Evolutionary conservation across 2,113 vertebrate species (phyloP), one percentile per base, ranked within the genome.

Genomic region (Caretta caretta): DNA sequence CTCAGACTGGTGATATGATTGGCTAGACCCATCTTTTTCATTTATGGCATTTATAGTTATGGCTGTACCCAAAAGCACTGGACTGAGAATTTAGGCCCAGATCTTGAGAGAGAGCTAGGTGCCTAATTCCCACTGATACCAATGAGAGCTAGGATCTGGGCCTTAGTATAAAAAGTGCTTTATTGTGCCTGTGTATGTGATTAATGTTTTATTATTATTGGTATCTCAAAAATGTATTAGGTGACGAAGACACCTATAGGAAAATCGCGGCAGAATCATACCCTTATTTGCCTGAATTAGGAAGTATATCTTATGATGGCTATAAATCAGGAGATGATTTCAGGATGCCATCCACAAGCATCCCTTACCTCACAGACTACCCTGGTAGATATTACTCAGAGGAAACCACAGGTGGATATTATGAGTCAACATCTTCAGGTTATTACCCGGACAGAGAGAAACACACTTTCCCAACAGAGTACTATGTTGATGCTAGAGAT

Each of bases 401-500:
- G 25, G 97, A 98, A 62, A 94, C 88, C 38, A 51, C 65, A 46
- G 2, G 0, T 51, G 54, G 6, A 65, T 50, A 14, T 49, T 56
- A 5, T 8, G 16, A 50, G 20, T 86, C 78, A 50, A 94, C 92
- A 20, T 20, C 94, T 82, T 96, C 98, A 10, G 96, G 97, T 20
- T 97, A 98, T 49, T 96, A 98, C 89, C 93, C 90, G 16, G 97
- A 97, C 29, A 97, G 98, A 91, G 98, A 98, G 53, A 65, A 90
- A 24, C 97, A 97, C 91, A 97, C 97, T 5, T 98, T 98, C n/a
- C 82, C 97, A 31, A 90, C 96, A 3, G 97, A 98, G 90, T 97
- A 98, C 35, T 98, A 98, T 49, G 94, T 94, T 97, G 98, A 98
- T 46, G 98, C 97, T 81, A 98, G 98, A 90, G 97, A 98, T 91